Percentiles rank a stretch among this genome's conserved stretches.
These are phyloP conservation scores for Spicauda simplicius DNA, from an alignment of 2,888 invertebrate genomes.

Conservation along the genomic window DNA sequence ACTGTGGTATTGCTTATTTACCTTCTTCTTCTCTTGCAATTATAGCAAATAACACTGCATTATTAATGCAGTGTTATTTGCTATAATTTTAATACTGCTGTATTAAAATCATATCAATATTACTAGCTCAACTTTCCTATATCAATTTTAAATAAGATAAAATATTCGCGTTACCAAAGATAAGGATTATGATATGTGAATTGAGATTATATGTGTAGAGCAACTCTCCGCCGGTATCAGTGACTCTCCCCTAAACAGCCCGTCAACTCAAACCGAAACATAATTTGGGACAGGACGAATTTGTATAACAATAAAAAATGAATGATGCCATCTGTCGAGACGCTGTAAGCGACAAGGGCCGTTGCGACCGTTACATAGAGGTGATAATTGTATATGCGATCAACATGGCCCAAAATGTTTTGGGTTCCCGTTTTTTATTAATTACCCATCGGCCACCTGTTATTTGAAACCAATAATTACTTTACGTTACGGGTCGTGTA, in stretches of 20 bases:
- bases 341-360: constrained; percentile 8
- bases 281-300: constrained; percentile 30
- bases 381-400: constrained; percentile 16
- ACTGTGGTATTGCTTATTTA: too few relatives aligned
- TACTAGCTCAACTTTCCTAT: too few relatives aligned
- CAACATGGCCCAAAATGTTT: constrained; percentile 20
- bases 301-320: constrained; percentile 36
- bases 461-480: constrained; percentile 53
- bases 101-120: too few relatives aligned
- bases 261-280: constrained; percentile 20
- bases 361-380: constrained; percentile 13
- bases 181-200: too few relatives aligned
- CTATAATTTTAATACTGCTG: too few relatives aligned
- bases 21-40: too few relatives aligned
- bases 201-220: neutral
- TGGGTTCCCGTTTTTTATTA: constrained; percentile 39
- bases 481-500: constrained; percentile 50
- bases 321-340: constrained; percentile 31
- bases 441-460: constrained; percentile 48
- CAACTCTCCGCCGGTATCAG: neutral
- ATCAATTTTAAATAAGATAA: too few relatives aligned
- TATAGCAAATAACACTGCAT: too few relatives aligned
- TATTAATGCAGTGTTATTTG: too few relatives aligned
- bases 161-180: too few relatives aligned
- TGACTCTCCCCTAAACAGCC: constrained; percentile 10